Base-by-base conservation (phyloP, 2,888 invertebrate genomes). In the Helleia helle region DNA sequence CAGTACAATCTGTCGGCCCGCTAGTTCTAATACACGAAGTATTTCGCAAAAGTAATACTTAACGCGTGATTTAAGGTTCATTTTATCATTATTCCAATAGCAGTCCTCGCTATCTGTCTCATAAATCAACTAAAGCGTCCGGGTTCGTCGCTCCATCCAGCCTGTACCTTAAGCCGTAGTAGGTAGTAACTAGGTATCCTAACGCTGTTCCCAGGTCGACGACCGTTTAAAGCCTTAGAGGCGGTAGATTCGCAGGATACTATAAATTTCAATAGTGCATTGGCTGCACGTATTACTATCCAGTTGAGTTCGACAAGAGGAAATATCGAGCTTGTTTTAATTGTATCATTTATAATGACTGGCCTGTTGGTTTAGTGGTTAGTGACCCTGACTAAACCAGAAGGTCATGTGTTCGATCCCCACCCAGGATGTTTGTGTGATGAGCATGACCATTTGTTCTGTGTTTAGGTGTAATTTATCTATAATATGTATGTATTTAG, bases 191-290 rank as follows among this genome's bases (percentile, higher is more conserved):
- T 72, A 73, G 64, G 68, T 72, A 67, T 64, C 74, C 72, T 67
- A 71, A 71, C 74, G 68, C 60, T 61, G 71, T 67, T 70, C 76
- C 70, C 59, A 66, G 76, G 77, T 75, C 76, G 59, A 56, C 63
- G 76, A 72, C 68, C 79, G 70, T 55, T 54, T 59, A 59, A 59
- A 64, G 70, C 59, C 68, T 64, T 64, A 62, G n/a, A n/a, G 62
- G 70, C 73, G 66, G 71, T 64, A 77, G 74, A 75, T 79, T 75
- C 65, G 71, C 76, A 71, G 81, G 80, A 75, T 74, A 75, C 79
- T 70, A 77, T 83, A 80, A 81, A 79, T 79, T 83, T 80, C 77
- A 80, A 79, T 76, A 73, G 74, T 72, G 67, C 76, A 79, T 75
- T 75, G 74, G 75, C 73, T 80, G 68, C 62, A 63, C 58, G 56